phyloP scores from a whole-genome alignment of 2,113 vertebrate genomes.

The Ageneiosus marmoratus region DNA sequence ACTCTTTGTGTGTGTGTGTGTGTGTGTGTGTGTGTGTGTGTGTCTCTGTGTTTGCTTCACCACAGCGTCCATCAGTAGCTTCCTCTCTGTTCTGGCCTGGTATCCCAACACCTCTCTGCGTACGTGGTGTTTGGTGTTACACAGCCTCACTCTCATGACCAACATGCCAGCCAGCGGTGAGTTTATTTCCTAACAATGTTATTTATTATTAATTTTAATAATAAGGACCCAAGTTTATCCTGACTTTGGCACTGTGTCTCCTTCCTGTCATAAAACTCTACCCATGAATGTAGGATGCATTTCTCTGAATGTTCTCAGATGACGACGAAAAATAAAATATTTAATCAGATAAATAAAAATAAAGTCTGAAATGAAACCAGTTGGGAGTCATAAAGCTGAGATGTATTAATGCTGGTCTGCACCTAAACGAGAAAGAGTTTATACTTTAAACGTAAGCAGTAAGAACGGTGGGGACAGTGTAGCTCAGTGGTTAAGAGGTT shows the following conservation, averaged over 20 bases:
- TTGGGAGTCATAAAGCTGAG: background rate
- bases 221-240: background rate
- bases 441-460: background rate
- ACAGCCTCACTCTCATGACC: conserved; percentile 97
- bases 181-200: conserved; percentile 55
- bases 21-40: background rate
- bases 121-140: conserved; percentile 97
- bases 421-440: background rate
- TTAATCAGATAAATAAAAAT: background rate
- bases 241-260: too few relatives aligned
- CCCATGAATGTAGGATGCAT: background rate
- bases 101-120: conserved; percentile 94
- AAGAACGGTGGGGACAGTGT: too few relatives aligned
- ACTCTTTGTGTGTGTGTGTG: background rate
- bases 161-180: conserved; percentile 93
- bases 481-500: too few relatives aligned
- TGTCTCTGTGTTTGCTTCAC: conserved; percentile 18
- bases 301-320: background rate
- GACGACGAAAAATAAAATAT: background rate
- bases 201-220: background rate
- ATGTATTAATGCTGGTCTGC: background rate
- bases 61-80: conserved; percentile 92
- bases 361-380: background rate
- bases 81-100: conserved; percentile 94
- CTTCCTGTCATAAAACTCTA: background rate